Conservation (phyloP, 1,140 invertebrate species). For the Calephelis nemesis region DNA sequence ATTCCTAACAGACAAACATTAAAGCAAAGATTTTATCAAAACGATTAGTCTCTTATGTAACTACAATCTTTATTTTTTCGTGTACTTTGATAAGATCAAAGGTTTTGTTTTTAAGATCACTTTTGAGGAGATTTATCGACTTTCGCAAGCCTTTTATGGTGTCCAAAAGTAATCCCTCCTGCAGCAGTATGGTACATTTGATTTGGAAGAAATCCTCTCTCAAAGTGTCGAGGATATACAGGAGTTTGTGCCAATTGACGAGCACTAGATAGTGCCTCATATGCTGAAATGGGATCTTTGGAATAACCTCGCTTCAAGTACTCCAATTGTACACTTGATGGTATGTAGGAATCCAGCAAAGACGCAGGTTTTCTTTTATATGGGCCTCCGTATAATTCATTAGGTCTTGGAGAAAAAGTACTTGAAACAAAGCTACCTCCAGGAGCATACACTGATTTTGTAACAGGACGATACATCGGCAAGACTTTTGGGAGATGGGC, state of each 20-base stretch:
- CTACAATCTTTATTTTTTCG: background rate
- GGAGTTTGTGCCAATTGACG: conserved; percentile 43
- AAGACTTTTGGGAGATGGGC: conserved; percentile 62
- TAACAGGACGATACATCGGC: conserved; percentile 54
- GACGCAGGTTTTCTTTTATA: conserved; percentile 65
- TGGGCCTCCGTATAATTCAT: conserved; percentile 40
- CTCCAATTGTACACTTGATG: conserved; percentile 70
- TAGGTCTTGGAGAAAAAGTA: conserved; percentile 43
- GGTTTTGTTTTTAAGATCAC: background rate
- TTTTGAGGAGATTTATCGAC: conserved; percentile 35
- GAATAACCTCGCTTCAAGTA: conserved; percentile 70
- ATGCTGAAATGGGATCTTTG: conserved; percentile 66
- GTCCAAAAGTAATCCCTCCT: conserved; percentile 62
- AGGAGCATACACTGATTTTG: conserved; percentile 50
- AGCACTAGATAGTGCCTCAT: conserved; percentile 63
- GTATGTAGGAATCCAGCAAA: conserved; percentile 73
- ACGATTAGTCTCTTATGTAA: background rate
- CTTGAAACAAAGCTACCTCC: conserved; percentile 38
- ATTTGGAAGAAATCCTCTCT: conserved; percentile 74
- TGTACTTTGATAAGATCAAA: background rate
- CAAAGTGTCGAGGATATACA: conserved; percentile 55
- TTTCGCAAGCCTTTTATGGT: conserved; percentile 67
- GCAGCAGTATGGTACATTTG: conserved; percentile 71
- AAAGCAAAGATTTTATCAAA: background rate
- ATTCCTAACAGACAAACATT: too few species aligned